phyloP scores from a whole-genome alignment of 2,113 vertebrate species.

The Lates calcarifer region DNA sequence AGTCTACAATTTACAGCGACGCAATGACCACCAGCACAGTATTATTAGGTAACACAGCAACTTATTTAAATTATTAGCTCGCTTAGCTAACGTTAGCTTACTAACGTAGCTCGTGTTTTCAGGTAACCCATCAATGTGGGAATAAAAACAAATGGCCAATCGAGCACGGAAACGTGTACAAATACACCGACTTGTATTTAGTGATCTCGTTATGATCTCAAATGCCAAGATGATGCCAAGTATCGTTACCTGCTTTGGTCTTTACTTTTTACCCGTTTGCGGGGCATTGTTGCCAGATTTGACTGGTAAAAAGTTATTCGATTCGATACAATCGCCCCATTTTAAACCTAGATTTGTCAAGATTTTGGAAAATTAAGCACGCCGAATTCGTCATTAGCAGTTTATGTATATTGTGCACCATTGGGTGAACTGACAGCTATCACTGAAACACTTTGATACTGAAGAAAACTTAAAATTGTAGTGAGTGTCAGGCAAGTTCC shows the following conservation, averaged over 20 bases:
- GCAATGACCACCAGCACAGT: slow-evolving; percentile 10
- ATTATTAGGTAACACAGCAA: slow-evolving; percentile 50
- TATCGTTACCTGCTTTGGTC: not conserved
- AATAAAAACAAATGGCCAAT: not conserved
- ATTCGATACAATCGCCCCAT: not conserved
- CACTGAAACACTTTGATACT: not conserved
- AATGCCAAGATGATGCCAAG: not conserved
- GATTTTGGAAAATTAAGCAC: not conserved
- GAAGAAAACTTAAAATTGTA: not conserved
- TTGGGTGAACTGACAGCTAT: not conserved
- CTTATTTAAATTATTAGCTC: not conserved
- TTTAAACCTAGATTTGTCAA: not conserved
- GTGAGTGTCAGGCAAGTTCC: not conserved
- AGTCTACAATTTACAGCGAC: not conserved
- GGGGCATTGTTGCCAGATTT: not conserved
- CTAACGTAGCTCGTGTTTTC: not conserved
- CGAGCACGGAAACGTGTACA: not conserved
- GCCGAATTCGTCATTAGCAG: not conserved
- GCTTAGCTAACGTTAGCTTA: slow-evolving; percentile 24
- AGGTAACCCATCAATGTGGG: not conserved
- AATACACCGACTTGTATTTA: not conserved
- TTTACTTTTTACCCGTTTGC: not conserved
- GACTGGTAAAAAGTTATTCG: not conserved
- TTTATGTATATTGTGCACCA: too few species aligned
- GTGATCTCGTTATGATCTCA: not conserved